phyloP scores from a whole-genome alignment of 2,888 invertebrate genomes.

The Doris montereyensis region DNA sequence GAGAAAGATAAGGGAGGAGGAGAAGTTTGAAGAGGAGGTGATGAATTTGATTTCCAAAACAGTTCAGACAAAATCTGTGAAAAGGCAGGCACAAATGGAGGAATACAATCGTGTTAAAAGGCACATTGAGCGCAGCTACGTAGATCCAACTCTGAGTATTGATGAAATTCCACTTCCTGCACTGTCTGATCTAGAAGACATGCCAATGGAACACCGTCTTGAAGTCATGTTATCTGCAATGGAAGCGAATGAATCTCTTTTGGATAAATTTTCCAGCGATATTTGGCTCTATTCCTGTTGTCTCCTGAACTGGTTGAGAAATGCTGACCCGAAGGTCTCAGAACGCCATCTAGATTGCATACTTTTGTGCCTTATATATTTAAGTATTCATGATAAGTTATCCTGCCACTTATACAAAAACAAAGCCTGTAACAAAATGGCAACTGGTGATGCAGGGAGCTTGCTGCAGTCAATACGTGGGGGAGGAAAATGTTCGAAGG shows the following conservation, averaged over 20 bases:
- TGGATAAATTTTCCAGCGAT: slow-evolving; percentile 30
- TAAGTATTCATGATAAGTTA: too few species aligned
- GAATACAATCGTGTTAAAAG: slow-evolving; percentile 60
- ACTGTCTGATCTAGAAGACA: slow-evolving; percentile 38
- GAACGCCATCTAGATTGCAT: slow-evolving; percentile 45
- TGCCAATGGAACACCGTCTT: slow-evolving; percentile 33
- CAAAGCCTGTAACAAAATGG: too few species aligned
- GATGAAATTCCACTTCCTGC: slow-evolving; percentile 45
- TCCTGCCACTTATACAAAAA: too few species aligned
- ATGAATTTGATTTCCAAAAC: too few species aligned
- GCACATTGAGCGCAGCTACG: slow-evolving; percentile 49
- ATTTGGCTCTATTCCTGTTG: slow-evolving; percentile 40
- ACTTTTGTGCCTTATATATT: slow-evolving; percentile 47
- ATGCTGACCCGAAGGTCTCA: slow-evolving; percentile 40
- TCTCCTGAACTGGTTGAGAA: slow-evolving; percentile 41
- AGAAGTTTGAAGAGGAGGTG: too few species aligned
- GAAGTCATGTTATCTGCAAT: slow-evolving; percentile 31
- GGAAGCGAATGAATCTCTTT: slow-evolving; percentile 13
- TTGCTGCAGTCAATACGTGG: too few species aligned
- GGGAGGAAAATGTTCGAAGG: not conserved
- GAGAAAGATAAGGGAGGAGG: slow-evolving; percentile 14
- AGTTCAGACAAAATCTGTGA: too few species aligned
- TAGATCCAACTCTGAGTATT: slow-evolving; percentile 46
- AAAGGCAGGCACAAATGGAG: slow-evolving; percentile 35
- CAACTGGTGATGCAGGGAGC: too few species aligned